Evolutionary conservation across 2,888 invertebrate species (phyloP).

Genomic region (Thalpophila matura): DNA sequence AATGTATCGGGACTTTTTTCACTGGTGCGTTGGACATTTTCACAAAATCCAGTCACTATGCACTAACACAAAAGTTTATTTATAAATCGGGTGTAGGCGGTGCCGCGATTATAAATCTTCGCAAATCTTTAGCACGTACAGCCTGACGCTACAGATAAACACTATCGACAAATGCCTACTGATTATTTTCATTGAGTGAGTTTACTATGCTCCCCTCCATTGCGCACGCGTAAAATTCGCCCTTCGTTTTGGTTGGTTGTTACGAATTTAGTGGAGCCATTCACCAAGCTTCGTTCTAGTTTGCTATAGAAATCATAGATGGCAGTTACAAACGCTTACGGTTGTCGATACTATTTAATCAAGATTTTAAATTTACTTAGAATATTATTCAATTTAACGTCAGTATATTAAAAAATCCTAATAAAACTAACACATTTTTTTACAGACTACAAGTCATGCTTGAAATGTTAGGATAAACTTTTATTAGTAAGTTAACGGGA

Average conservation of each 20-base stretch:
- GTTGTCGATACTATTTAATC: not conserved
- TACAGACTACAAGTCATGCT: rapidly evolving
- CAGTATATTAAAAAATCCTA: not conserved
- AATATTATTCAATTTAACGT: too few species aligned
- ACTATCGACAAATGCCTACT: constrained; percentile 77
- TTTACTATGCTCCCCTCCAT: constrained; percentile 80
- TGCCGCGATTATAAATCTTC: constrained; percentile 72
- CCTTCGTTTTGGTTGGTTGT: constrained; percentile 73
- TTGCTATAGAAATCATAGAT: constrained; percentile 48
- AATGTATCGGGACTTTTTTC: constrained; percentile 98
- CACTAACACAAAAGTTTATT: constrained; percentile 85
- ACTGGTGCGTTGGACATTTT: constrained; percentile 94
- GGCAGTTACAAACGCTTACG: constrained; percentile 39
- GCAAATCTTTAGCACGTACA: constrained; percentile 58
- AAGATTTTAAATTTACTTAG: not conserved
- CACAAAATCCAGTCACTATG: constrained; percentile 77
- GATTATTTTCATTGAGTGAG: constrained; percentile 78
- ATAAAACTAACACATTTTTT: not conserved
- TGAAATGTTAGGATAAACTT: not conserved
- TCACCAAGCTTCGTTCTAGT: constrained; percentile 47
- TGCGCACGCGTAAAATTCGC: constrained; percentile 84
- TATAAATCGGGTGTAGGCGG: constrained; percentile 82
- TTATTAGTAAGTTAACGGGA: not conserved
- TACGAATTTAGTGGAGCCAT: constrained; percentile 44
- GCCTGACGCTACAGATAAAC: constrained; percentile 52